These are phyloP conservation scores for Hippasteria phrygiana DNA, from an alignment of 53 echinoderm and acorn worm species.

Conservation along the genomic window DNA sequence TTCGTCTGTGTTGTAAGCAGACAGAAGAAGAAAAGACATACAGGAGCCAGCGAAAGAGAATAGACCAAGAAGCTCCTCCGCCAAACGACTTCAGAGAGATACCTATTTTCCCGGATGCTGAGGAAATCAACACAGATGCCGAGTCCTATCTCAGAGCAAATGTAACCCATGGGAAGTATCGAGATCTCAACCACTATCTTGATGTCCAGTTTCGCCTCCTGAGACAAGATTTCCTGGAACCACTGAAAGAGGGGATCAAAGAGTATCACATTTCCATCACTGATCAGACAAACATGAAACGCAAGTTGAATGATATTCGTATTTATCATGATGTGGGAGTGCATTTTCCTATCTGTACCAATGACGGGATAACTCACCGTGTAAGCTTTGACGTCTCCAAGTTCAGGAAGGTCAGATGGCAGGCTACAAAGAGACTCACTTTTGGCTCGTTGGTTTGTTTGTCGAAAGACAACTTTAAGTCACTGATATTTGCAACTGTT, in stretches of 20 bases:
- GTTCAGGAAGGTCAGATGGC: constrained; percentile 81
- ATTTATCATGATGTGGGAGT: constrained; percentile 83
- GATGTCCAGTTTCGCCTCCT: constrained; percentile 96
- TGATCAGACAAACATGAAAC: constrained; percentile 39
- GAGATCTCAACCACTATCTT: constrained; percentile 84
- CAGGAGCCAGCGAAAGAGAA: constrained; percentile 15
- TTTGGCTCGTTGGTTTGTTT: constrained; percentile 91
- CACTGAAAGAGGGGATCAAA: constrained; percentile 83
- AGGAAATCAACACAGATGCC: constrained; percentile 71
- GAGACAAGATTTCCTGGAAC: constrained; percentile 89
- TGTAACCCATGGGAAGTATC: constrained; percentile 74
- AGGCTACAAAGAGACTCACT: constrained; percentile 80
- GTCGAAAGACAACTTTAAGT: constrained; percentile 86
- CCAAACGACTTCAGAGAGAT: constrained; percentile 87
- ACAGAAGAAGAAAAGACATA: constrained; percentile 46
- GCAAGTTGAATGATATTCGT: constrained; percentile 82
- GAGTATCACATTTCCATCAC: constrained; percentile 71
- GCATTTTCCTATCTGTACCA: constrained; percentile 78
- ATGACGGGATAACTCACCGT: constrained; percentile 81
- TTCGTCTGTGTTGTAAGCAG: constrained; percentile 50
- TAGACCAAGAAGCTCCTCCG: constrained; percentile 65
- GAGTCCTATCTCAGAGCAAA: constrained; percentile 75
- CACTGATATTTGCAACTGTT: constrained; percentile 85
- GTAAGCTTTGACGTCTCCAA: constrained; percentile 80
- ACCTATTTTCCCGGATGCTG: constrained; percentile 75